Conservation (phyloP, 2,888 invertebrate species). For the Melinaea menophilus region DNA sequence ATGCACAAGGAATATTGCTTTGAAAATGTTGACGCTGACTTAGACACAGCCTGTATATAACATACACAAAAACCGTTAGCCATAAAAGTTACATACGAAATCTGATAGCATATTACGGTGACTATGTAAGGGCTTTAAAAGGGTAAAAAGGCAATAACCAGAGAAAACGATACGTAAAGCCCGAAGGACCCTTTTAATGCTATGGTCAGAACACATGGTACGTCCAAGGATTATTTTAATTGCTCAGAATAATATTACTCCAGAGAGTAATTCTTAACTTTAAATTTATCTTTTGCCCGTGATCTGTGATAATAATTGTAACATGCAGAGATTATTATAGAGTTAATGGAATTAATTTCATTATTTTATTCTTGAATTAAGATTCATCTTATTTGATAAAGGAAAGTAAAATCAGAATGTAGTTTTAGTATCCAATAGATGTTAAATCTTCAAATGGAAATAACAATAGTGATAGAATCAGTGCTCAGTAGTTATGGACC, state of each 20-base stretch:
- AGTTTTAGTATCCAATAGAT: no score
- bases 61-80: slow-evolving; percentile 3
- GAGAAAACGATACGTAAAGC: slow-evolving; percentile 22
- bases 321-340: no score
- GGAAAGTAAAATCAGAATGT: no score
- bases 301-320: no score
- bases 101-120: slow-evolving; percentile 3
- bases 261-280: slow-evolving; percentile 9
- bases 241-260: slow-evolving; percentile 26
- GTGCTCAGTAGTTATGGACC: no score
- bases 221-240: slow-evolving; percentile 25
- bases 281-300: slow-evolving; percentile 5
- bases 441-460: no score
- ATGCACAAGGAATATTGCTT: no score
- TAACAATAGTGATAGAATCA: no score
- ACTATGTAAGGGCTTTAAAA: slow-evolving; percentile 11
- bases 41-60: neutral
- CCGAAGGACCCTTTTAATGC: slow-evolving; percentile 24
- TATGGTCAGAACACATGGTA: slow-evolving; percentile 22
- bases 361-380: no score
- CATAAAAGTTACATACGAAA: neutral
- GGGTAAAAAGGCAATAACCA: slow-evolving; percentile 20
- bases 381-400: no score
- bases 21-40: neutral
- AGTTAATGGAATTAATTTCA: no score